phyloP scores from a whole-genome alignment of 2,113 vertebrate genomes.

The Ancistrus triradiatus region DNA sequence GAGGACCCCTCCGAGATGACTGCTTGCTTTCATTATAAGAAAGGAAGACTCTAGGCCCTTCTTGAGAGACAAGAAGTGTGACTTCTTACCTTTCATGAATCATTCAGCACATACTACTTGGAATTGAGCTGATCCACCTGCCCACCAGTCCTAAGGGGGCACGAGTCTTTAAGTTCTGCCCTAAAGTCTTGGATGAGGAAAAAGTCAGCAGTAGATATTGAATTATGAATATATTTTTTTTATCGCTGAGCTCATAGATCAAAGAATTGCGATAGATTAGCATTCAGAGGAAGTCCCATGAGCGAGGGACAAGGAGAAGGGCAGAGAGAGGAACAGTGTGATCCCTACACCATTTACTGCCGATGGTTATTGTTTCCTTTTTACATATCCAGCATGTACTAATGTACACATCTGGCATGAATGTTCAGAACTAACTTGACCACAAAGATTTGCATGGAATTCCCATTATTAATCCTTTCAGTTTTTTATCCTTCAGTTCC shows the following conservation, averaged over 20 bases:
- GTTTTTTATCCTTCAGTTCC: too few species aligned
- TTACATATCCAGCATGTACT: too few species aligned
- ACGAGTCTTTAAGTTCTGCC: constrained; percentile 6
- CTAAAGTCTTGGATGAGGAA: constrained; percentile 36
- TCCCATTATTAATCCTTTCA: too few species aligned
- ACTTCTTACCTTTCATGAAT: constrained; percentile 41
- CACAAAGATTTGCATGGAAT: too few species aligned
- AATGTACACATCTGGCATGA: too few species aligned
- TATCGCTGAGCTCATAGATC: constrained; percentile 46
- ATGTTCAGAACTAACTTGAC: too few species aligned
- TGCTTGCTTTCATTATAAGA: constrained; percentile 14
- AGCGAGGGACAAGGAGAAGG: constrained; percentile 15
- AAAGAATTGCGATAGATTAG: constrained; percentile 36
- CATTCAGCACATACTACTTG: constrained; percentile 41
- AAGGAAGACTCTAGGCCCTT: constrained; percentile 25
- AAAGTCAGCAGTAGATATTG: constrained; percentile 38
- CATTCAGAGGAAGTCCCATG: constrained; percentile 30
- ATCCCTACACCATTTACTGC: constrained; percentile 21
- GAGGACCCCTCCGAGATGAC: constrained; percentile 9
- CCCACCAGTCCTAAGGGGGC: constrained; percentile 15
- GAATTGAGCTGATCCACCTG: constrained; percentile 33
- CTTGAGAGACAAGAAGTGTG: constrained; percentile 25
- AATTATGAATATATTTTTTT: constrained; percentile 54
- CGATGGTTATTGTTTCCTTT: too few species aligned
- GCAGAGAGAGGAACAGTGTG: not conserved